Percentiles rank a stretch among this genome's conserved stretches.
phyloP scores from a whole-genome alignment of 2,888 invertebrate species.

The Drymonia ruficornis region DNA sequence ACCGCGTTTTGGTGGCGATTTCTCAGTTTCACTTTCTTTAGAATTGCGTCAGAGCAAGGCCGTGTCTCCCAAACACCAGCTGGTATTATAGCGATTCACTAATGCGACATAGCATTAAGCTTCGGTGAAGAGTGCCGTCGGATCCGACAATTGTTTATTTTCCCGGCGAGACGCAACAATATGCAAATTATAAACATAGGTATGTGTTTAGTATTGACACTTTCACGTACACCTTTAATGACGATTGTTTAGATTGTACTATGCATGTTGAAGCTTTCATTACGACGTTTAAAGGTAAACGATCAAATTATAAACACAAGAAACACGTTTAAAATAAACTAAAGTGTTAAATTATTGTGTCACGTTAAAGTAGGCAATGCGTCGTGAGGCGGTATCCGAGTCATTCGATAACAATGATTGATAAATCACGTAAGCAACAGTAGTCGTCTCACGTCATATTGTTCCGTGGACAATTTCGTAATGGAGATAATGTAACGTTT shows the following conservation, averaged over 20 bases:
- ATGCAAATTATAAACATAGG: slow-evolving; percentile 52
- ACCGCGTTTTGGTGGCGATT: slow-evolving; percentile 60
- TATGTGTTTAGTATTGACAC: slow-evolving; percentile 45
- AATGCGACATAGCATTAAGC: slow-evolving; percentile 57
- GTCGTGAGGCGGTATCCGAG: slow-evolving; percentile 21
- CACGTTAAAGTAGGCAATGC: slow-evolving; percentile 26
- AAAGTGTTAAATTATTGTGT: slow-evolving; percentile 34
- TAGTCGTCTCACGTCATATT: slow-evolving; percentile 18
- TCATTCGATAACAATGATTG: slow-evolving; percentile 46
- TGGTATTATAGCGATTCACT: slow-evolving; percentile 55
- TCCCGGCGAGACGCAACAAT: slow-evolving; percentile 57
- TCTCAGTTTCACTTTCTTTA: slow-evolving; percentile 74
- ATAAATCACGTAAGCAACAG: slow-evolving; percentile 47
- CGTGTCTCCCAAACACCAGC: slow-evolving; percentile 49
- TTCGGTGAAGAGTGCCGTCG: slow-evolving; percentile 48
- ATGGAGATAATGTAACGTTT: slow-evolving; percentile 10
- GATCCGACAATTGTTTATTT: slow-evolving; percentile 63
- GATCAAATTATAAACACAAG: slow-evolving; percentile 6
- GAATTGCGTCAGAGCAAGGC: slow-evolving; percentile 63
- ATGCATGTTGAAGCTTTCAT: slow-evolving; percentile 7
- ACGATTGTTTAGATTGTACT: slow-evolving; percentile 34
- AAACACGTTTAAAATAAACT: slow-evolving; percentile 12
- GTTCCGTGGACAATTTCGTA: slow-evolving; percentile 21
- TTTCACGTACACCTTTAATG: slow-evolving; percentile 46
- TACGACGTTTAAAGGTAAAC: not conserved